A percentile compares a stretch with the other conserved stretches of the same genome.
Evolutionary conservation across 1,140 invertebrate species (phyloP).

Genomic region (Chironomus striatipennis): DNA sequence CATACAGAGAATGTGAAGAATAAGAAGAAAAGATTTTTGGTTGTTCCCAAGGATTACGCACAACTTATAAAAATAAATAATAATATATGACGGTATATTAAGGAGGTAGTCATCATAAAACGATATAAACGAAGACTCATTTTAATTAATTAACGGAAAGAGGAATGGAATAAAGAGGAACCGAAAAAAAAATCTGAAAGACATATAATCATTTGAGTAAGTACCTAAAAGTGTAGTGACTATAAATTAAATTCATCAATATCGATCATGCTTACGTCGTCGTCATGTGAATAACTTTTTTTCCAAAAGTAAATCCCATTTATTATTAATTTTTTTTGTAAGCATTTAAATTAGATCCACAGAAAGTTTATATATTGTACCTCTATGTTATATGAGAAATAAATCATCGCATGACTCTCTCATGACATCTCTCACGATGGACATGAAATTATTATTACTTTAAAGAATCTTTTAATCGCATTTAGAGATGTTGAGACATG

Average conservation of each 20-base stretch:
- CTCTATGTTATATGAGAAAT: neutral
- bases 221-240: neutral
- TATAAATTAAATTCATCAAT: conserved; percentile 14
- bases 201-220: too few species aligned
- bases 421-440: conserved; percentile 2
- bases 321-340: too few species aligned
- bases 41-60: conserved; percentile 6
- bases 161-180: neutral
- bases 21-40: neutral
- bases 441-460: neutral
- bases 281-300: neutral
- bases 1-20: too few species aligned
- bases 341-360: conserved; percentile 6
- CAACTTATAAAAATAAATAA: neutral
- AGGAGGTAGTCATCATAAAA: conserved; percentile 6
- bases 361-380: neutral
- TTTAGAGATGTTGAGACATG: neutral
- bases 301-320: too few species aligned
- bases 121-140: neutral
- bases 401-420: conserved; percentile 15
- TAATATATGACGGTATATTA: neutral
- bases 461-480: conserved; percentile 21
- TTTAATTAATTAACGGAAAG: conserved; percentile 19
- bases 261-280: conserved; percentile 11
- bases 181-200: too few species aligned